Percentiles rank a stretch among this genome's conserved stretches.
phyloP scores from a whole-genome alignment of 2,888 invertebrate species.

The Tupiocoris notatus region DNA sequence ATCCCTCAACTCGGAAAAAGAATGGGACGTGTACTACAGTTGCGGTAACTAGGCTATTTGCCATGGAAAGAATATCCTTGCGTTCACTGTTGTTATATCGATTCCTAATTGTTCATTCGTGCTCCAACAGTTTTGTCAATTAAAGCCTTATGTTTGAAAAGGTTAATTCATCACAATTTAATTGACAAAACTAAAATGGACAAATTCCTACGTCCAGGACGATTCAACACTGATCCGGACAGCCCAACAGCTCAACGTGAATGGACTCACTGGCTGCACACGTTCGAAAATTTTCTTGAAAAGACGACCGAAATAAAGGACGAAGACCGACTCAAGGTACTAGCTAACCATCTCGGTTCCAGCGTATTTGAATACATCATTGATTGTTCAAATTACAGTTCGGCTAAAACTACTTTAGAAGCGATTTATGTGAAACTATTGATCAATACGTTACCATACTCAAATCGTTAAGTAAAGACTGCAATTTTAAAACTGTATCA shows the following conservation, averaged over 20 bases:
- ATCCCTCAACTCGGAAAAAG: too few relatives aligned
- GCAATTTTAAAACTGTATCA: neutral
- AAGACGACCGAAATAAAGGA: neutral
- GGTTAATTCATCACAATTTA: neutral
- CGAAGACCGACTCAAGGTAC: neutral
- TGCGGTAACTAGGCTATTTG: too few relatives aligned
- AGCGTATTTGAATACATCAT: neutral
- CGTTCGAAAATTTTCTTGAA: neutral
- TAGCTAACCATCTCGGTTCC: neutral
- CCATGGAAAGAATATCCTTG: too few relatives aligned
- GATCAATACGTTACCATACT: neutral
- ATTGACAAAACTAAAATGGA: neutral
- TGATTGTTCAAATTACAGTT: neutral
- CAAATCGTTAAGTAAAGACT: neutral
- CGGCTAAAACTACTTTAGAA: neutral
- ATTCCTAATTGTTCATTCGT: too few relatives aligned
- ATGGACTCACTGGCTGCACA: neutral
- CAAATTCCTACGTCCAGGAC: neutral
- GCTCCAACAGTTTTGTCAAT: neutral
- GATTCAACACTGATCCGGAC: neutral
- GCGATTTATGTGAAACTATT: neutral
- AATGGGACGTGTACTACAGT: too few relatives aligned
- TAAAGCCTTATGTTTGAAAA: neutral
- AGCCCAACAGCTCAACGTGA: neutral
- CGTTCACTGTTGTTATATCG: too few relatives aligned